Conservation (phyloP, 2,113 vertebrate genomes). For the Eclectus roratus region DNA sequence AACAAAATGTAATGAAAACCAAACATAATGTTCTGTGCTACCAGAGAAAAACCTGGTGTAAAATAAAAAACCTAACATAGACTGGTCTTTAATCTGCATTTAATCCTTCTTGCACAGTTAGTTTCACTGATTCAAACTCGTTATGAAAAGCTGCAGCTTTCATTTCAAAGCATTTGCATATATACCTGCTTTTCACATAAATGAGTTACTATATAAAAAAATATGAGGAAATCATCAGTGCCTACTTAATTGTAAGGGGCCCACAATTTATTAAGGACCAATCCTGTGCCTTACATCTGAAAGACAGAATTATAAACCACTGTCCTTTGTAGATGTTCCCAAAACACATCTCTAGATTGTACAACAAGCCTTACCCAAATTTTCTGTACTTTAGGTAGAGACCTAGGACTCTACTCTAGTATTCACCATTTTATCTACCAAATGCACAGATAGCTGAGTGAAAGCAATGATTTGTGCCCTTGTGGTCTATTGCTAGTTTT, state of each 20-base stretch:
- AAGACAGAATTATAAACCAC: neutral
- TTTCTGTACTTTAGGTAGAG: neutral
- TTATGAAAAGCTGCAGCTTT: neutral
- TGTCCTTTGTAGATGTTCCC: neutral
- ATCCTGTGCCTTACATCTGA: neutral
- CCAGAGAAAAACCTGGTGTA: neutral
- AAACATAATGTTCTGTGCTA: neutral
- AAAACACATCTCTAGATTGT: neutral
- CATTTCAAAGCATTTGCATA: neutral
- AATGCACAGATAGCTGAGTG: neutral
- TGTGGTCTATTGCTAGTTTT: neutral
- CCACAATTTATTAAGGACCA: neutral
- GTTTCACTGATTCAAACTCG: neutral
- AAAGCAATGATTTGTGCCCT: neutral
- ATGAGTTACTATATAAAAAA: neutral
- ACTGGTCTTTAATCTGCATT: neutral
- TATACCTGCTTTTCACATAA: neutral
- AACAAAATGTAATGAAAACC: neutral
- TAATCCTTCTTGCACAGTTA: neutral
- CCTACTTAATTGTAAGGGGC: neutral
- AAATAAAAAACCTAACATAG: neutral
- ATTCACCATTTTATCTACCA: neutral
- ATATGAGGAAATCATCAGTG: neutral
- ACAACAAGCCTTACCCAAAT: neutral
- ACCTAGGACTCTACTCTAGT: neutral